These are phyloP conservation scores for Nomada ruficornis DNA, from an alignment of 2,888 invertebrate species.

Conservation along the genomic window DNA sequence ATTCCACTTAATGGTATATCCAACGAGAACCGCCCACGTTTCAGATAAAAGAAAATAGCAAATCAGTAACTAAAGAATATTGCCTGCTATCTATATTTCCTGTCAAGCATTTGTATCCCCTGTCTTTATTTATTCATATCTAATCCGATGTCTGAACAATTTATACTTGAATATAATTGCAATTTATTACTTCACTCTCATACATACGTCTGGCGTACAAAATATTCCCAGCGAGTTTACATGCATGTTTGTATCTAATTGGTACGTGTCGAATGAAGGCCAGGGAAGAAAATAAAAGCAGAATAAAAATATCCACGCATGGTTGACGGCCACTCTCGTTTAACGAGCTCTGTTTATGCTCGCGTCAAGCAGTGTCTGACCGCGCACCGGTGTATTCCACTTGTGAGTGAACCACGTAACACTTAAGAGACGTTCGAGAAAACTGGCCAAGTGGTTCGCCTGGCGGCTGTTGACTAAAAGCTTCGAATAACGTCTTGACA, in stretches of 20 bases:
- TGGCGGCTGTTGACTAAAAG: constrained; percentile 32
- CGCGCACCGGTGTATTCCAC: constrained; percentile 12
- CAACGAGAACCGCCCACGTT: too few species aligned
- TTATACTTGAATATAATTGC: too few species aligned
- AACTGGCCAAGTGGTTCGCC: constrained; percentile 39
- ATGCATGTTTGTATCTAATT: not conserved
- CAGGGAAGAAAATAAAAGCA: not conserved
- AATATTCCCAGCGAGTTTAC: not conserved
- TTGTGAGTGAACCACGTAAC: constrained; percentile 14
- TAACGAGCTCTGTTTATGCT: constrained; percentile 15
- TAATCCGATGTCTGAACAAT: too few species aligned
- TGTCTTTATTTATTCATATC: too few species aligned
- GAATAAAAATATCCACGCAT: constrained; percentile 10
- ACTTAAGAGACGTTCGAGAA: constrained; percentile 42
- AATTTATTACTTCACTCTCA: too few species aligned
- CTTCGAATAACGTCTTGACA: constrained; percentile 43
- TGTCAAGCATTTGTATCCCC: too few species aligned
- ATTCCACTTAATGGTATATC: too few species aligned
- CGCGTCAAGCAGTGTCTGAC: constrained; percentile 8
- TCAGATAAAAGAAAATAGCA: too few species aligned
- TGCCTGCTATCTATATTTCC: too few species aligned
- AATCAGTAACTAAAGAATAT: too few species aligned
- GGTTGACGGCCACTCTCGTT: not conserved
- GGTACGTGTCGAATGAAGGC: constrained; percentile 19
- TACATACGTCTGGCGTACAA: not conserved